Base-by-base conservation (phyloP, 2,113 vertebrate genomes). In the Calonectris borealis region DNA sequence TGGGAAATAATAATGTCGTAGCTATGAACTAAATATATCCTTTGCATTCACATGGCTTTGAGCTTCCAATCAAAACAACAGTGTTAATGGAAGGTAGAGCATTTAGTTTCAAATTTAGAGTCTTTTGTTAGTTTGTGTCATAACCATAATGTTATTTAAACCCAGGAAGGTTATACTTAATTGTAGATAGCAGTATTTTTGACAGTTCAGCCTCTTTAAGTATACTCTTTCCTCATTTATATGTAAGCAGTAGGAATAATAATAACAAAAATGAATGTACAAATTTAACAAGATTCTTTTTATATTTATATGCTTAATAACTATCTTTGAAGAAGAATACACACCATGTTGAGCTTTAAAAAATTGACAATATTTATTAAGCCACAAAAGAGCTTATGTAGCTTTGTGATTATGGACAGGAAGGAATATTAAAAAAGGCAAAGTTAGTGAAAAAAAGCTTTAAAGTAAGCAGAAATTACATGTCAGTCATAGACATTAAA, bases 401-500 rank as follows among this genome's bases (percentile, higher is more conserved):
- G 84, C 75, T 97, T 97, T 97, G 88, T 97, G 92, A 98, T 98
- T 98, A 95, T 64, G 64, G 92, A 97, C 83, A 95, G 81, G 79
- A 81, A 97, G 97, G 88, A 97, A 95, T 96, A 97, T 95, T 93
- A 72, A 82, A 97, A 98, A 98, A 97, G 88, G 77, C 83, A 93
- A 97, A 97, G 94, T 97, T 97, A 97, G 90, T 80, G 15, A 88
- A 96, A 94, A 95, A 97, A 96, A 93, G 83, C 86, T 97, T 98
- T 97, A 97, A 96, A 97, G 93, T 96, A 97, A 97, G 97, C 96
- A 98, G 97, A 97, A 97, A 93, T 96, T 97, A 79, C 70, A 92
- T 87, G 96, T 97, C 97, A 97, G 73, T 98, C 96, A 98, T 42
- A 97, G 97, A 97, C 97, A 97, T 98, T 98, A 98, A 98, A 98